Percentiles rank a stretch among this genome's conserved stretches.
phyloP scores from a whole-genome alignment of 2,888 invertebrate genomes.

The Drosophila trichaetosa region DNA sequence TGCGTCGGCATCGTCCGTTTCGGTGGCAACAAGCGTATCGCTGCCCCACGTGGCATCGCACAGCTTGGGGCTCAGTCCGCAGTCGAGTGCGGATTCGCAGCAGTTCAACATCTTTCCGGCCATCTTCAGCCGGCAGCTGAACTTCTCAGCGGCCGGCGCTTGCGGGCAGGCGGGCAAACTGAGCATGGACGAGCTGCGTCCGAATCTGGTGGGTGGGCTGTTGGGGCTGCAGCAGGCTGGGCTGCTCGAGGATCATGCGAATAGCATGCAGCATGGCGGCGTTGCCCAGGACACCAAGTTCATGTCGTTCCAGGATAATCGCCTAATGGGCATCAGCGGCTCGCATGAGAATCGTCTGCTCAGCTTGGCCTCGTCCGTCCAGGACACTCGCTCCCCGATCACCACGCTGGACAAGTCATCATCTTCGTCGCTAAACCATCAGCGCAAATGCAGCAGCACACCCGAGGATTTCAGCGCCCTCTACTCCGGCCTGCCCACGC shows the following conservation, averaged over 20 bases:
- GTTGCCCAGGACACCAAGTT: slow-evolving; percentile 85
- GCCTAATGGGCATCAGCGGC: slow-evolving; percentile 84
- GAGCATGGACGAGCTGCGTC: slow-evolving; percentile 93
- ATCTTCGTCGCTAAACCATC: slow-evolving; percentile 81
- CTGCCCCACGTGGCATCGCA: slow-evolving; percentile 79
- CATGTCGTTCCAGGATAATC: slow-evolving; percentile 86
- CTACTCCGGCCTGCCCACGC: slow-evolving; percentile 88
- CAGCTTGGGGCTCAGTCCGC: slow-evolving; percentile 84
- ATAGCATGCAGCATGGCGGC: slow-evolving; percentile 85
- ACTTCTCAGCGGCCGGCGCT: slow-evolving; percentile 89
- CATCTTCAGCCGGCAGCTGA: slow-evolving; percentile 94
- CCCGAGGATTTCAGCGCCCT: slow-evolving; percentile 95
- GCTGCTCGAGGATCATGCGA: slow-evolving; percentile 91
- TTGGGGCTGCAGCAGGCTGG: slow-evolving; percentile 90
- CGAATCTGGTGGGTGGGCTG: slow-evolving; percentile 92
- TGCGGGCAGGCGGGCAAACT: slow-evolving; percentile 90
- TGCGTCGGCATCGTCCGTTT: slow-evolving; percentile 54
- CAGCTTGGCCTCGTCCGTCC: slow-evolving; percentile 85
- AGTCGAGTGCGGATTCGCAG: slow-evolving; percentile 86
- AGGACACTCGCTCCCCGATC: slow-evolving; percentile 86
- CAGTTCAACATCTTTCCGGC: slow-evolving; percentile 95
- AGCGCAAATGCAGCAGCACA: slow-evolving; percentile 92
- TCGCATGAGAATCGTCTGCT: slow-evolving; percentile 85
- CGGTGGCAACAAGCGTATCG: slow-evolving; percentile 50
- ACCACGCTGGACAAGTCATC: slow-evolving; percentile 86